phyloP scores from a whole-genome alignment of 2,888 invertebrate genomes.

The Cylindroiulus punctatus region DNA sequence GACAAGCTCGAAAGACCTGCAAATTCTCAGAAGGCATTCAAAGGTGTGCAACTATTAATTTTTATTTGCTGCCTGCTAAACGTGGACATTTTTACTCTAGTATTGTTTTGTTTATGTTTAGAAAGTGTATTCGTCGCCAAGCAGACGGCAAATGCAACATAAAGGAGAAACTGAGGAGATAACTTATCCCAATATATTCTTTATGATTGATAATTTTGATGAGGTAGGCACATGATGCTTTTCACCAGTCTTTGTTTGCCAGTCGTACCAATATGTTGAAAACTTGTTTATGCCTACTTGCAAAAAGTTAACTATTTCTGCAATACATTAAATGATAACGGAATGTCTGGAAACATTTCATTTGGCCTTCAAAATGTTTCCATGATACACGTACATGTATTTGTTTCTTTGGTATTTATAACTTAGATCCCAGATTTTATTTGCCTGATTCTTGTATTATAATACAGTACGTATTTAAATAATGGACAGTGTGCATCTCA shows the following conservation, averaged over 20 bases:
- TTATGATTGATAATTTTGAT: constrained; percentile 99
- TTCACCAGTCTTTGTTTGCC: not conserved
- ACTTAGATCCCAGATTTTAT: no score
- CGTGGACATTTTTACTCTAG: not conserved
- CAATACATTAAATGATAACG: no score
- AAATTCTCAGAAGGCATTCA: constrained; percentile 90
- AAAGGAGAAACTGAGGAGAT: constrained; percentile 99
- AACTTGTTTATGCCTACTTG: no score
- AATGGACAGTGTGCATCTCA: no score
- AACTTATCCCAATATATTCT: constrained; percentile 98
- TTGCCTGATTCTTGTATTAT: no score
- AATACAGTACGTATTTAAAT: no score
- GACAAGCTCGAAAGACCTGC: constrained; percentile 96
- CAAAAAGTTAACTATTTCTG: no score
- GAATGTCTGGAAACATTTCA: no score
- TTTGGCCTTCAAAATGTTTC: no score
- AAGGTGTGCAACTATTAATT: constrained; percentile 71
- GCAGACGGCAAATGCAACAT: constrained; percentile 94
- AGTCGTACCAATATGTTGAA: no score
- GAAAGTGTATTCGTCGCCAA: constrained; percentile 96
- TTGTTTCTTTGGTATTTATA: no score
- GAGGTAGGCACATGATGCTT: constrained; percentile 73
- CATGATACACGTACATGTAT: no score
- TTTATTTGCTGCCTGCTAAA: not conserved
- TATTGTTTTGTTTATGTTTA: constrained; percentile 63